A percentile compares a stretch with the other conserved stretches of the same genome.
Conservation (phyloP, 2,888 invertebrate genomes). For the Palloptera scutellata region DNA sequence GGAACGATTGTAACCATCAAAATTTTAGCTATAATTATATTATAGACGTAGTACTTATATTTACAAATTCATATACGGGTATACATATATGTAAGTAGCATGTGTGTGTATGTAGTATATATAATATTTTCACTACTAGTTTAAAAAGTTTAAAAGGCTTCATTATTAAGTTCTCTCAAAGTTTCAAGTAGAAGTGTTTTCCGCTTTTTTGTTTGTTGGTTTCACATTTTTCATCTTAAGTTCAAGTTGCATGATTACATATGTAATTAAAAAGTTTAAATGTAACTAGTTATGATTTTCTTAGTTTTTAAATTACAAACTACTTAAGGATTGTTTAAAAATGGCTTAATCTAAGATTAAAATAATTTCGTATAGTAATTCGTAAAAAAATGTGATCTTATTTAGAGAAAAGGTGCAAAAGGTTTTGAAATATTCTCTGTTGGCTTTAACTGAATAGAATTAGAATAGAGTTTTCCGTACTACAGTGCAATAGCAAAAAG, state of each 20-base stretch:
- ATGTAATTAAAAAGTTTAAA: constrained; percentile 12
- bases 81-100: too few relatives aligned
- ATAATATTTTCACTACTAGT: constrained; percentile 13
- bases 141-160: constrained; percentile 47
- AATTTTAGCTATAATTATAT: constrained; percentile 6
- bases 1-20: background rate
- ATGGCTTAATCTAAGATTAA: background rate
- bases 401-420: constrained; percentile 2
- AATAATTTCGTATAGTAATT: too few relatives aligned
- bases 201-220: constrained; percentile 34
- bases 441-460: background rate
- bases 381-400: background rate
- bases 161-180: constrained; percentile 57
- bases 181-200: constrained; percentile 42
- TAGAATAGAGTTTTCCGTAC: constrained; percentile 19
- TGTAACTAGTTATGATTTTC: too few relatives aligned
- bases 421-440: background rate
- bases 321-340: constrained; percentile 1
- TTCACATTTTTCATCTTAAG: constrained; percentile 3
- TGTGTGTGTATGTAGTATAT: too few relatives aligned
- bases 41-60: constrained; percentile 12
- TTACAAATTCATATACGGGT: constrained; percentile 30
- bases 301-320: background rate
- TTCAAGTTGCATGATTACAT: constrained; percentile 16
- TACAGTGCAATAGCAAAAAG: constrained; percentile 32